Conservation (phyloP, 1,140 invertebrate genomes). For the Xylocopa sonorina region DNA sequence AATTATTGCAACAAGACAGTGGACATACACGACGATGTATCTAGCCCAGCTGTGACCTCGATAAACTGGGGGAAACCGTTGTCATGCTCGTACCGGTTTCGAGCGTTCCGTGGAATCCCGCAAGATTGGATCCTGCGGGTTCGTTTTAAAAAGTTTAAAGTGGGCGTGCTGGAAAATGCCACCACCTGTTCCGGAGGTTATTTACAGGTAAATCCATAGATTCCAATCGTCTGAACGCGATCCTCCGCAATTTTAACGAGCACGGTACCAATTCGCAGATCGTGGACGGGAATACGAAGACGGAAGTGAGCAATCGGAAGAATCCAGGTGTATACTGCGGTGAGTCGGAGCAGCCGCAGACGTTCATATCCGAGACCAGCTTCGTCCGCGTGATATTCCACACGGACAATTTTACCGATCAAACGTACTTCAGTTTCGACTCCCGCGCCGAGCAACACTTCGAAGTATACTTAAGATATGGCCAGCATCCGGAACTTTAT, state of each 20-base stretch:
- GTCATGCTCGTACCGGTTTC: slow-evolving; percentile 94
- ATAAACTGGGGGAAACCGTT: slow-evolving; percentile 91
- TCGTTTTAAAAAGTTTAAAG: slow-evolving; percentile 95
- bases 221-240: no score
- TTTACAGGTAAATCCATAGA: slow-evolving; percentile 84
- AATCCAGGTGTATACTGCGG: slow-evolving; percentile 95
- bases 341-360: slow-evolving; percentile 95
- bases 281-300: slow-evolving; percentile 92
- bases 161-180: slow-evolving; percentile 92
- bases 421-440: slow-evolving; percentile 91
- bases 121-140: slow-evolving; percentile 94
- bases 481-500: slow-evolving; percentile 95
- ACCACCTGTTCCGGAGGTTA: slow-evolving; percentile 93
- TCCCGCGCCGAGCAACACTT: slow-evolving; percentile 93
- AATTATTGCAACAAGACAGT: slow-evolving; percentile 96
- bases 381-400: slow-evolving; percentile 95
- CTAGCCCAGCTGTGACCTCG: slow-evolving; percentile 91
- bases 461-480: slow-evolving; percentile 93
- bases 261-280: slow-evolving; percentile 84
- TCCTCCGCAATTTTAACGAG: no score
- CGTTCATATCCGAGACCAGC: slow-evolving; percentile 96
- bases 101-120: slow-evolving; percentile 90
- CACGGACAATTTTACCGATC: slow-evolving; percentile 95
- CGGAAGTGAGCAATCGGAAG: slow-evolving; percentile 91
- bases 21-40: slow-evolving; percentile 94